A percentile compares a stretch with the other conserved stretches of the same genome.
Conservation (phyloP, 2,888 invertebrate genomes). For the Nephrotoma flavescens region DNA sequence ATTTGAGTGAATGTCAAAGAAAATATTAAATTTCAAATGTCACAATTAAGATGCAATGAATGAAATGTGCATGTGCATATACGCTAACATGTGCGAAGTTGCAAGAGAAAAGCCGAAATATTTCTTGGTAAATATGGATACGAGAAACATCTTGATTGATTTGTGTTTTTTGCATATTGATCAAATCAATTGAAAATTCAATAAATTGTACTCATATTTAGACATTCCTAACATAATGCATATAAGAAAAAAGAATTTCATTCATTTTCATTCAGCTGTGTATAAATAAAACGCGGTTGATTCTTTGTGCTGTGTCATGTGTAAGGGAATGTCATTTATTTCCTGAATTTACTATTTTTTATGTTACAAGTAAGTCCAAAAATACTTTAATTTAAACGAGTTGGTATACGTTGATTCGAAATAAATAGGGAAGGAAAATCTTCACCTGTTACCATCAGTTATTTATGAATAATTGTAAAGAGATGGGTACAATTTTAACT, state of each 20-base stretch:
- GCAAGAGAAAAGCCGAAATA: neutral
- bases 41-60: neutral
- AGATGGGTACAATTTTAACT: no score
- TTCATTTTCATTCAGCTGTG: neutral
- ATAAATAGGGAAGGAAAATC: no score
- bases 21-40: neutral
- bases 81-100: neutral
- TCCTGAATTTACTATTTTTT: neutral
- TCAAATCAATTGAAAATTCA: neutral
- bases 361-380: neutral
- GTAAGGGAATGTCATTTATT: neutral
- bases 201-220: neutral
- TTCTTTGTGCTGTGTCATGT: neutral
- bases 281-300: neutral
- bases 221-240: neutral
- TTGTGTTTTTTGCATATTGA: neutral
- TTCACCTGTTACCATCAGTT: no score
- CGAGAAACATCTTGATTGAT: neutral
- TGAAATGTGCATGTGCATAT: neutral
- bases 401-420: no score
- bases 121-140: neutral
- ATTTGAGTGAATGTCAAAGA: neutral
- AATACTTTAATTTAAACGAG: no score
- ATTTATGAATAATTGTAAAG: no score
- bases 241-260: neutral